A percentile compares a stretch with the other conserved stretches of the same genome.
Conservation (phyloP, 2,113 vertebrate genomes). For the Galbula dea region DNA sequence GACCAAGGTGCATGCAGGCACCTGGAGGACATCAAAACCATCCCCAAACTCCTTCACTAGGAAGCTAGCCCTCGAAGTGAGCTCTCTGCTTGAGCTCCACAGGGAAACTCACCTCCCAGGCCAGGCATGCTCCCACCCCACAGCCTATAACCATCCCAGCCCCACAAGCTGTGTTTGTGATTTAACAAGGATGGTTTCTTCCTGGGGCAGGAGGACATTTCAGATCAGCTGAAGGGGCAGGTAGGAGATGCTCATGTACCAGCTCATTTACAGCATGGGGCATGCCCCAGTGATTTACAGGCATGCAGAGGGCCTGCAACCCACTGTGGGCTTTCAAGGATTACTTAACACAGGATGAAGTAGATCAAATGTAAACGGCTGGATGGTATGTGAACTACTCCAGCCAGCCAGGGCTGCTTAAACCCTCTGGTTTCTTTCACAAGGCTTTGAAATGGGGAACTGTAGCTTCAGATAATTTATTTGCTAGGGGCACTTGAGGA, state of each 20-base stretch:
- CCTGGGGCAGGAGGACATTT: neutral
- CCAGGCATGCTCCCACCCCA: neutral
- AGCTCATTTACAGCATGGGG: neutral
- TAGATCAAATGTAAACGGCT: constrained; percentile 3
- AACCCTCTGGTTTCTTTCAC: constrained; percentile 51
- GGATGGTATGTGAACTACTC: constrained; percentile 26
- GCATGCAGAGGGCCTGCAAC: neutral
- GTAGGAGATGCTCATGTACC: neutral
- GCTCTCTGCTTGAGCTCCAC: neutral
- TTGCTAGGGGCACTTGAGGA: neutral
- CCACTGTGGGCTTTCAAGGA: neutral
- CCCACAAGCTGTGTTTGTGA: neutral
- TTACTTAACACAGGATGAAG: constrained; percentile 12
- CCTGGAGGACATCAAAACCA: neutral
- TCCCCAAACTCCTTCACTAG: neutral
- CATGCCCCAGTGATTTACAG: constrained; percentile 25
- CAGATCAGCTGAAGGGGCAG: neutral
- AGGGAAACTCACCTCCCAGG: rapidly evolving
- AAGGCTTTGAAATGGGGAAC: constrained; percentile 31
- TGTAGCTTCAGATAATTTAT: constrained; percentile 6
- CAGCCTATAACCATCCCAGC: rapidly evolving
- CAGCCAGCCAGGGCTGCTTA: constrained; percentile 23
- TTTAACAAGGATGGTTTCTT: neutral
- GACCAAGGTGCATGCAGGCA: rapidly evolving
- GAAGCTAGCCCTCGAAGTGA: neutral